Base-by-base conservation (phyloP, 2,797 vertebrate genomes). In the Acipenser ruthenus region DNA sequence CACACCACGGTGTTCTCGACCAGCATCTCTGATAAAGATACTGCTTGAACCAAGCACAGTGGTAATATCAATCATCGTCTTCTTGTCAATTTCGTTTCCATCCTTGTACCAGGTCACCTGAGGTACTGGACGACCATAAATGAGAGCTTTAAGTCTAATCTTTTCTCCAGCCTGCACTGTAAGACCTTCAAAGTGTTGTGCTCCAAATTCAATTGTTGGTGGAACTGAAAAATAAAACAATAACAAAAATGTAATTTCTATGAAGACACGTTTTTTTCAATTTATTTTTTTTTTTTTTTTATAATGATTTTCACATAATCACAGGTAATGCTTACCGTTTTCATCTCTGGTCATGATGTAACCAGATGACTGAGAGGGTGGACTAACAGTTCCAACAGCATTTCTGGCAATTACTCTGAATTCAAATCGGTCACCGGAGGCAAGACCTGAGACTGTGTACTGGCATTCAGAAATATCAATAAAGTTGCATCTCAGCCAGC, bases 351-450 rank as follows among this genome's bases (percentile, higher is more conserved):
- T 95, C 72, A 92, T 92, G 77, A 99, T 96, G 74, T 95, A 78
- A 55, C 97, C 97, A 72, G 97, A 99, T 51, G 97, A 99, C 77
- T 99, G 96, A 65, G 97, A 99, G 23, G 97, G 96, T 0, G 96
- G 96, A 74, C 97, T 99, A 72, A 97, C 79, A 3, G 96, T 97
- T 58, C 97, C 96, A 52, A 99, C 94, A 62, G 96, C 94, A 67
- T 99, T 99, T 83, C 95, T 94, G 78, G 97, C 97, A 66, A 92
- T 93, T 67, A 98, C 90, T 87, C 96, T 93, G 82, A 99, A 99
- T 81, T 99, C 97, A 0, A 93, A 99, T 62, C 97, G 92, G 71
- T 99, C 95, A 64, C 96, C 96, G 11, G 87, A 87, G 72, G 93
- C 84, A 76, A 99, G 86, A 48, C 97, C 96, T 55, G 93, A 92